Conservation (phyloP, 2,888 invertebrate species). For the Acleris cristana region DNA sequence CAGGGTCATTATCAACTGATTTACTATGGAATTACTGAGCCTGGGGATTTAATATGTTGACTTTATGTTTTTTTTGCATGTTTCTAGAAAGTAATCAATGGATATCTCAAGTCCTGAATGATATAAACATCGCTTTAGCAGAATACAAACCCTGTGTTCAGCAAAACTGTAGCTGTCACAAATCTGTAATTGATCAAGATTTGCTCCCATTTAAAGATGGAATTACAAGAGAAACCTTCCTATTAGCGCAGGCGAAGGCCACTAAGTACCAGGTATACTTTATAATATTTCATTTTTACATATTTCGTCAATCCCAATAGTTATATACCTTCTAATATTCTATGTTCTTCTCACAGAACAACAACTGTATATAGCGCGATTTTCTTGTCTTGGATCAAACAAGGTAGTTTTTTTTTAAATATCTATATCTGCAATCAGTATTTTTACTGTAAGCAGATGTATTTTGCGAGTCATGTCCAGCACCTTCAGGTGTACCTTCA, state of each 20-base stretch:
- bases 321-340: neutral
- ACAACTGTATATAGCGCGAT: too few relatives aligned
- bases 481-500: too few relatives aligned
- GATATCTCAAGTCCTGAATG: slow-evolving; percentile 63
- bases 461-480: too few relatives aligned
- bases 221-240: slow-evolving; percentile 87
- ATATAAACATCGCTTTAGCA: slow-evolving; percentile 77
- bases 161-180: slow-evolving; percentile 86
- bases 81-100: slow-evolving; percentile 77
- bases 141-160: slow-evolving; percentile 82
- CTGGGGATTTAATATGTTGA: neutral
- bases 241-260: slow-evolving; percentile 76
- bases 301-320: neutral
- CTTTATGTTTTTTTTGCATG: slow-evolving; percentile 1
- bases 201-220: slow-evolving; percentile 88
- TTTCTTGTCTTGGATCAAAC: too few relatives aligned
- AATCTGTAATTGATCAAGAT: slow-evolving; percentile 86
- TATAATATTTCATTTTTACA: neutral
- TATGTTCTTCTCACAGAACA: too few relatives aligned
- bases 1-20: too few relatives aligned
- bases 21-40: too few relatives aligned
- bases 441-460: too few relatives aligned
- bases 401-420: too few relatives aligned
- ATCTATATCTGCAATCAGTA: too few relatives aligned
- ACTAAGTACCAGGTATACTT: slow-evolving; percentile 75